Conservation (phyloP, 35 echinoderm and acorn worm genomes). For the Diadema setosum region DNA sequence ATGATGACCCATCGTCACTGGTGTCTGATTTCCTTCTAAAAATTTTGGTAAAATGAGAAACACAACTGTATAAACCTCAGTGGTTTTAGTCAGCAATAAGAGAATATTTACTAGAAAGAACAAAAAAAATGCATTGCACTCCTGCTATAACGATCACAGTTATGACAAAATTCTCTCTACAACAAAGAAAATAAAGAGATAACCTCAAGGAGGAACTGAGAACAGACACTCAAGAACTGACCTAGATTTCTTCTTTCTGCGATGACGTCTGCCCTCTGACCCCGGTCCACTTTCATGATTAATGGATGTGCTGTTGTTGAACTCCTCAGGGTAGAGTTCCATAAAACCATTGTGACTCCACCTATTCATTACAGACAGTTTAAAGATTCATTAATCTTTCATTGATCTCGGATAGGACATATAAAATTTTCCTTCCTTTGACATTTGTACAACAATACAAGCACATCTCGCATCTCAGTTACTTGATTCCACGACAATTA, state of each 20-base stretch:
- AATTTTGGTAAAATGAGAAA: neutral
- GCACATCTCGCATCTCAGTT: too few relatives aligned
- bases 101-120: too few relatives aligned
- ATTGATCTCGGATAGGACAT: neutral
- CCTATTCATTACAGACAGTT: neutral
- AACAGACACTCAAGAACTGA: neutral
- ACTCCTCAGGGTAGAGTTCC: slow-evolving; percentile 87
- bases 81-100: too few relatives aligned
- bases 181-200: neutral
- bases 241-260: slow-evolving; percentile 30
- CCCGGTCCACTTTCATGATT: slow-evolving; percentile 59
- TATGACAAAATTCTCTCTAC: neutral
- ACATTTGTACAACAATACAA: too few relatives aligned
- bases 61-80: too few relatives aligned
- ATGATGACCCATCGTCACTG: neutral
- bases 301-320: slow-evolving; percentile 59
- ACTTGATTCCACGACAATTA: neutral
- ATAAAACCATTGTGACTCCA: slow-evolving; percentile 92
- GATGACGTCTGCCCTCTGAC: neutral
- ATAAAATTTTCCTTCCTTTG: neutral
- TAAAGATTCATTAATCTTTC: neutral
- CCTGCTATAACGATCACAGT: neutral
- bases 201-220: neutral
- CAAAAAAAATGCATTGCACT: neutral
- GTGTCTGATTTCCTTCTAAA: neutral